A percentile compares a stretch with the other conserved stretches of the same genome.
phyloP scores from a whole-genome alignment of 1,140 invertebrate genomes.

The Mylabris phalerata region DNA sequence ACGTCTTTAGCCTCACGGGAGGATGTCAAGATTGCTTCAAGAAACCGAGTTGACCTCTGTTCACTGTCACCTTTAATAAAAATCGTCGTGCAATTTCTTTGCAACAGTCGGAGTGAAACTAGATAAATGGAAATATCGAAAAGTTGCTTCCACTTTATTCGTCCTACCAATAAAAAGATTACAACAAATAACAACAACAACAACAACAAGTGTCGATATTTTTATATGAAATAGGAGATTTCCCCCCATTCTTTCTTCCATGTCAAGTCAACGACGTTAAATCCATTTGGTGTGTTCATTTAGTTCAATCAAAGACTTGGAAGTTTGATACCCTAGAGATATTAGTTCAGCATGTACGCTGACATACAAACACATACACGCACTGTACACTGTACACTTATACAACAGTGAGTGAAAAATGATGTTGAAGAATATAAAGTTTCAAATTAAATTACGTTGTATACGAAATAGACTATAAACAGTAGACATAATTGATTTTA shows the following conservation, averaged over 20 bases:
- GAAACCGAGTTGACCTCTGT: conserved; percentile 26
- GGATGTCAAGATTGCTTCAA: conserved; percentile 20
- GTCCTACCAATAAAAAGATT: too few species aligned
- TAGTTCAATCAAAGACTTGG: conserved; percentile 37
- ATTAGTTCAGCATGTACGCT: conserved; percentile 32
- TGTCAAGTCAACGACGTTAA: conserved; percentile 19
- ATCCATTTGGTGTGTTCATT: conserved; percentile 37
- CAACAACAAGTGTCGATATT: conserved; percentile 9
- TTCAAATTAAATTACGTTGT: too few species aligned
- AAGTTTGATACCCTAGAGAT: conserved; percentile 38
- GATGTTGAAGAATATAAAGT: conserved; percentile 24
- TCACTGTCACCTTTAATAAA: conserved; percentile 31
- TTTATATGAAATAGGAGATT: background rate
- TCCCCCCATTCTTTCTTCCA: conserved; percentile 17
- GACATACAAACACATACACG: too few species aligned
- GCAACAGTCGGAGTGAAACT: background rate
- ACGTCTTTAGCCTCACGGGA: conserved; percentile 7
- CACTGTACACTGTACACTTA: conserved; percentile 25
- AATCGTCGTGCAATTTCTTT: conserved; percentile 7
- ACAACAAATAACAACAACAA: background rate
- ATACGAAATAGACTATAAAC: too few species aligned
- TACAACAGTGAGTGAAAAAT: conserved; percentile 34
- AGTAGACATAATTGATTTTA: too few species aligned
- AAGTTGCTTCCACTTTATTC: too few species aligned
- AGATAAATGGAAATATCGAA: too few species aligned